phyloP scores from a whole-genome alignment of 1,140 invertebrate species.

The Archegozetes longisetosus region DNA sequence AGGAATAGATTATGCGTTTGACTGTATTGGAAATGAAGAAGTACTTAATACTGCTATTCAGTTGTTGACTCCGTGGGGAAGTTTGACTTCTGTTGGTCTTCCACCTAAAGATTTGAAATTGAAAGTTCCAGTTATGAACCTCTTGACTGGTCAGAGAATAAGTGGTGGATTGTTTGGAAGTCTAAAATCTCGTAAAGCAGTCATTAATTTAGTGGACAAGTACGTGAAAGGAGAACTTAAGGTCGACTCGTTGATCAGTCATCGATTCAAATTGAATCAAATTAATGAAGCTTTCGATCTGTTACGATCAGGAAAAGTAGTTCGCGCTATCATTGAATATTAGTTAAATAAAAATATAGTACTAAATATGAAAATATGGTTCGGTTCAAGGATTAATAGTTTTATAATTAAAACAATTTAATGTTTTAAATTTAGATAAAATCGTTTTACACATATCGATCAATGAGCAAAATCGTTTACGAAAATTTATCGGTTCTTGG shows the following conservation, averaged over 20 bases:
- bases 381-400: too few species aligned
- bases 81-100: conserved; percentile 4
- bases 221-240: conserved; percentile 68
- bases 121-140: conserved; percentile 75
- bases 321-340: conserved; percentile 21
- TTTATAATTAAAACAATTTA: too few species aligned
- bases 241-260: conserved; percentile 87
- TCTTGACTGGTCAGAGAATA: conserved; percentile 86
- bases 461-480: too few species aligned
- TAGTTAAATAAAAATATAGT: too few species aligned
- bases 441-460: too few species aligned
- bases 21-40: conserved; percentile 8
- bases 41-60: neutral
- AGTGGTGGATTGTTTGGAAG: conserved; percentile 85
- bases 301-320: conserved; percentile 25
- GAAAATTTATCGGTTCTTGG: too few species aligned
- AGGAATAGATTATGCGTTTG: conserved; percentile 12
- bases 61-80: conserved; percentile 49
- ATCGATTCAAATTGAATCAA: conserved; percentile 54
- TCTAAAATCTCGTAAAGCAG: conserved; percentile 73
- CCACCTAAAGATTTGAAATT: neutral
- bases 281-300: conserved; percentile 88
- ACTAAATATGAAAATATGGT: too few species aligned
- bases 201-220: conserved; percentile 82
- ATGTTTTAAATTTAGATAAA: too few species aligned